Percentiles rank a stretch among this genome's conserved stretches.
phyloP scores from a whole-genome alignment of 2,113 vertebrate species.

The Galbula dea region DNA sequence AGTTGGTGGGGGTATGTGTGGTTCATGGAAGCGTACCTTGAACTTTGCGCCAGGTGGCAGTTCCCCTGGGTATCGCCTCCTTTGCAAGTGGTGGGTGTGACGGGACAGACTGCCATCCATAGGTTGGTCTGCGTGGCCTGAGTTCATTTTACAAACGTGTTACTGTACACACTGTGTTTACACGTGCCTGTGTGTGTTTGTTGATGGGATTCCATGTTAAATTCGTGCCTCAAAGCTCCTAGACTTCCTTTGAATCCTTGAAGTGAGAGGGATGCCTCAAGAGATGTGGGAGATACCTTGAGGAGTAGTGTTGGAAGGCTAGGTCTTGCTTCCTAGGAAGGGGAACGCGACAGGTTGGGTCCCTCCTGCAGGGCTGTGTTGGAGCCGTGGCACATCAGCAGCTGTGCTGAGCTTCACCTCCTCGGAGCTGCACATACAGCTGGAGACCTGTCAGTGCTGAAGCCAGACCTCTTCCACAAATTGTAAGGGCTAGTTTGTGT shows the following conservation, averaged over 20 bases:
- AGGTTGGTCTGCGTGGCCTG: neutral
- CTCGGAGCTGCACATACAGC: neutral
- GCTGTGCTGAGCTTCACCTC: neutral
- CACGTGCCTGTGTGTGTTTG: neutral
- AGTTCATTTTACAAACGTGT: neutral
- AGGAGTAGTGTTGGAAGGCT: neutral
- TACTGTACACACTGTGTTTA: rapidly evolving
- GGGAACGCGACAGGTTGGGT: rapidly evolving
- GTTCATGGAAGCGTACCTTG: neutral
- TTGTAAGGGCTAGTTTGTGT: neutral
- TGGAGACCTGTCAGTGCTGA: rapidly evolving
- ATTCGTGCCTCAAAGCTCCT: neutral
- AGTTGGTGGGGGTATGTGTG: neutral
- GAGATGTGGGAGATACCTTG: neutral
- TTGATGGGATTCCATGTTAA: neutral
- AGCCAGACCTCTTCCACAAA: neutral
- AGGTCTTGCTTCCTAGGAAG: neutral
- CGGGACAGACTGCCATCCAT: neutral
- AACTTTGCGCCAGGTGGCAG: neutral
- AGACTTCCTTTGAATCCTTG: neutral
- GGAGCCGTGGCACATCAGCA: neutral
- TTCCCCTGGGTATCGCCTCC: neutral
- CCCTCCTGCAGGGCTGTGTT: rapidly evolving
- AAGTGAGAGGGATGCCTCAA: neutral
- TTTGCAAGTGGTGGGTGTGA: neutral